Evolutionary conservation across 1,140 invertebrate species (phyloP), one percentile per base, ranked within the genome.

Genomic region (Drosophila eugracilis): DNA sequence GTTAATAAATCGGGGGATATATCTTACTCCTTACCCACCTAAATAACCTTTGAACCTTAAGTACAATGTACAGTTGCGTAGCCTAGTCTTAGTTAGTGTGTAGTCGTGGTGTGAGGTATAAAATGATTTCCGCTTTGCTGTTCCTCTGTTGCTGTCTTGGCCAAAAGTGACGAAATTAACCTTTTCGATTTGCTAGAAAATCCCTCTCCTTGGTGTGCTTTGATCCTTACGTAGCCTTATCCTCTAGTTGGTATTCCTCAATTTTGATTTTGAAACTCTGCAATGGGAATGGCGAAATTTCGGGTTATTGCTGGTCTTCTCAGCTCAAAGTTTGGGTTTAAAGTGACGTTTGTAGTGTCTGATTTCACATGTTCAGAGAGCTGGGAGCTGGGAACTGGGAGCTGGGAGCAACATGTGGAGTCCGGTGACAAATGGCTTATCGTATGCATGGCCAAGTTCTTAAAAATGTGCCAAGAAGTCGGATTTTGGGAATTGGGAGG

Each of bases 191-290:
- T 86, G 80, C 66, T 85, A 77, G 53, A 77, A 81, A 83, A 81
- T 69, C 60, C 73, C 44, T 55, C 32, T 69, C 41, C 55, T 84
- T 84, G 71, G 44, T 78, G 72, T 75, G 60, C 60, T 39, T 81
- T 63, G 57, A 72, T 75, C 71, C 69, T 80, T 85, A 85, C 65
- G 49, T 89, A 89, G 50, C 80, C 85, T 80, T 90, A 90, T 70
- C 69, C 62, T 67, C 79, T 88, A 89, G 60, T 90, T 90, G 84
- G 73, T 84, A 90, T 81, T 86, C 62, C 75, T 79, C 78, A 84
- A 88, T 90, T 90, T 89, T 89, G 79, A 88, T 80, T 86, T 89
- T 90, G 88, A 90, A 90, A 89, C 88, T 90, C 88, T 90, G 88
- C 42, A 90, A 90, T 19, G n/a, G n/a, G 10, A 58, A 75, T 57